Evolutionary conservation across 2,797 vertebrate genomes (phyloP).

Genomic region (Chiroxiphia lanceolata): DNA sequence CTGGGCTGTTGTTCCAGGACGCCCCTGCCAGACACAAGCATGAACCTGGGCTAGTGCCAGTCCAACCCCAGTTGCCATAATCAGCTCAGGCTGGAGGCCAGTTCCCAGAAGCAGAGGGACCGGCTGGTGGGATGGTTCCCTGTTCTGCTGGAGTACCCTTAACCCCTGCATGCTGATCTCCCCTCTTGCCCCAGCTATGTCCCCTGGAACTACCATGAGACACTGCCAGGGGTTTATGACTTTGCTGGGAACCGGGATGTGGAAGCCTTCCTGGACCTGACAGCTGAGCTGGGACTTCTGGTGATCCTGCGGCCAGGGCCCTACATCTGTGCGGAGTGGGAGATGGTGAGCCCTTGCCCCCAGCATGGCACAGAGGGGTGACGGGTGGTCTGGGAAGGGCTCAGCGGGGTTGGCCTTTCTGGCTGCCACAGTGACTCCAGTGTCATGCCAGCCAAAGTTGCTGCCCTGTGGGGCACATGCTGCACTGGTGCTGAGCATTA

Average conservation of each 20-base stretch:
- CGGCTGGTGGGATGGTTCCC: background rate
- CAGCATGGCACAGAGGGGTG: background rate
- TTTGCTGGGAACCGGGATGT: conserved; percentile 87
- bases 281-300: conserved; percentile 86
- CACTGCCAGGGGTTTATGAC: conserved; percentile 81
- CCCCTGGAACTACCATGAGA: conserved; percentile 97
- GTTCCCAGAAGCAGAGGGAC: background rate
- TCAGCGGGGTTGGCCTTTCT: background rate
- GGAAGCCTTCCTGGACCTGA: conserved; percentile 87
- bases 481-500: accelerated
- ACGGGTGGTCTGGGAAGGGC: accelerated
- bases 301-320: conserved; percentile 95
- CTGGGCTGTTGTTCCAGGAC: background rate
- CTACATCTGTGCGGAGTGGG: conserved; percentile 99
- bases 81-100: background rate
- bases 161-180: background rate
- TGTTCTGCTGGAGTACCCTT: accelerated
- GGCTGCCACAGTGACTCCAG: accelerated
- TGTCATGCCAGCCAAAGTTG: background rate
- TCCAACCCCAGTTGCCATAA: background rate
- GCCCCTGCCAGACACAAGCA: background rate
- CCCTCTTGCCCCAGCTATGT: conserved; percentile 82
- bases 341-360: conserved; percentile 84
- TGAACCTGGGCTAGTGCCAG: background rate
- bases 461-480: accelerated